Conservation (phyloP, 2,888 invertebrate species). For the Phlogophora meticulosa region DNA sequence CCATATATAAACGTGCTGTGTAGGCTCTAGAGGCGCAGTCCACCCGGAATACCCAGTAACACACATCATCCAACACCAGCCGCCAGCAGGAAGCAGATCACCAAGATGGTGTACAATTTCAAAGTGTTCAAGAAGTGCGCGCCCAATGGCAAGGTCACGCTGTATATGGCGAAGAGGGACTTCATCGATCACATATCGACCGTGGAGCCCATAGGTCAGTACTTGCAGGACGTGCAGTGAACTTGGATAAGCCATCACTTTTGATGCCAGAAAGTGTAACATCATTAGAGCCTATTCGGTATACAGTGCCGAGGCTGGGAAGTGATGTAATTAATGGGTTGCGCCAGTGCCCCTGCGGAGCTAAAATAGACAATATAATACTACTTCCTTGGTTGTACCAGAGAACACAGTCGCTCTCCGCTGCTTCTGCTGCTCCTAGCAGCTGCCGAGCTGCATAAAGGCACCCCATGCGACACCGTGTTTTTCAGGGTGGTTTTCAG, state of each 20-base stretch:
- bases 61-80: neutral
- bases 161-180: slow-evolving; percentile 96
- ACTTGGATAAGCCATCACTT: slow-evolving; percentile 7
- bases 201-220: slow-evolving; percentile 95
- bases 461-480: too few species aligned
- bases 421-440: too few species aligned
- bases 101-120: slow-evolving; percentile 96
- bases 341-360: too few species aligned
- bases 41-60: slow-evolving; percentile 34
- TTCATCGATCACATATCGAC: slow-evolving; percentile 96
- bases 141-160: slow-evolving; percentile 96
- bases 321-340: too few species aligned
- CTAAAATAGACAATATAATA: too few species aligned
- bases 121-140: slow-evolving; percentile 98
- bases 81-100: slow-evolving; percentile 7
- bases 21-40: slow-evolving; percentile 41
- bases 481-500: too few species aligned
- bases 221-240: slow-evolving; percentile 24
- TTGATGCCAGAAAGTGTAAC: neutral
- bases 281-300: too few species aligned
- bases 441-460: too few species aligned
- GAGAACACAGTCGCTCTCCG: too few species aligned
- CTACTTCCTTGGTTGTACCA: too few species aligned
- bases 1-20: slow-evolving; percentile 79
- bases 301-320: neutral